Evolutionary conservation across 1,140 invertebrate species (phyloP), one percentile per base, ranked within the genome.

Genomic region (Pseudomyrmex flavicornis): DNA sequence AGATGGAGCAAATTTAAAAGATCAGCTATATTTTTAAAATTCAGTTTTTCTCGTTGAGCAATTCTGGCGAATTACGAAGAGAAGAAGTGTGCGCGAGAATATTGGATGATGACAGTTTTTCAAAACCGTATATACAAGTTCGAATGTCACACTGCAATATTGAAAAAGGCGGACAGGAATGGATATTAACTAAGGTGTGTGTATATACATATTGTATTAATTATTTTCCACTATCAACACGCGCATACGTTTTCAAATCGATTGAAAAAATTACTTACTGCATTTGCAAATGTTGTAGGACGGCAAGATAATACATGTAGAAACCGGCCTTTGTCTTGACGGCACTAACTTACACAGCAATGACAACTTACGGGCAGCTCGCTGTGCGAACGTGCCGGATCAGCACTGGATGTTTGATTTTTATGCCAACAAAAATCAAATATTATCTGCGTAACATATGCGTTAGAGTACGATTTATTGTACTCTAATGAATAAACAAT

Each of bases 311-410:
- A 83, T 92, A 56, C 92, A 94, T 56, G 85, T 91, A 68, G 79
- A 85, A 22, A 93, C 92, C 26, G 91, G 91, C 3, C 85, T 94
- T 44, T 94, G 94, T 66, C 84, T 94, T 2, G 93, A 94, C 80
- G 89, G 87, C 17, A 90, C 90, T 70, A 84, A 85, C 15, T 44
- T 93, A 46, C 82, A 77, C 22, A 86, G 76, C n/a, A 88, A 91
- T 52, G 80, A 90, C 68, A 89, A 93, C 1, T 66, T 80, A 35
- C 66, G 10, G 15, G 76, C 76, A 9, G 22, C 54, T 48, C 44
- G 20, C 8, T 80, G 76, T 7, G 22, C 22, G 15, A 35, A 80
- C 50, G 15, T 48, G 20, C 76, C 66, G n/a, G 66, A 59, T 80
- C 76, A 80, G 15, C 48, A 61, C 20, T 80, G 76, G 76, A 80